Conservation (phyloP, 2,888 invertebrate genomes). For the Thymelicus sylvestris region DNA sequence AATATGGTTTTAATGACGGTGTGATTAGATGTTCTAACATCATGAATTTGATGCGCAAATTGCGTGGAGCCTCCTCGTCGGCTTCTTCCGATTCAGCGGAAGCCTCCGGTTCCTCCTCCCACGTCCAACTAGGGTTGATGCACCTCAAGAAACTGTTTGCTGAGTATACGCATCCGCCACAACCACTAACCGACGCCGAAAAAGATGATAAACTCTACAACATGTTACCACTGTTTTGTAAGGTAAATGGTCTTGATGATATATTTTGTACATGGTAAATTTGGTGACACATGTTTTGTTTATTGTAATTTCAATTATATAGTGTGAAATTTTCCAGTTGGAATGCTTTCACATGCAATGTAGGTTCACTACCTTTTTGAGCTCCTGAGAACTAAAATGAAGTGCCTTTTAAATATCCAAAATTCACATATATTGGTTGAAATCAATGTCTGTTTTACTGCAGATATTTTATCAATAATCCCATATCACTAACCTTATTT, state of each 20-base stretch:
- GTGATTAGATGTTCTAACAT: slow-evolving; percentile 32
- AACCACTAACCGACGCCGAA: slow-evolving; percentile 91
- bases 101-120: slow-evolving; percentile 87
- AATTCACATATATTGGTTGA: too few species aligned
- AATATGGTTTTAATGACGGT: slow-evolving; percentile 41
- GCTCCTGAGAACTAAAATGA: too few species aligned
- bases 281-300: too few species aligned
- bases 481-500: too few species aligned
- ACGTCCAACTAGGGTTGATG: slow-evolving; percentile 96
- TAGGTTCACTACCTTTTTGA: too few species aligned
- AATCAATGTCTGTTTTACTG: too few species aligned
- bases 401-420: too few species aligned
- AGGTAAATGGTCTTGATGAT: slow-evolving; percentile 83
- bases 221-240: slow-evolving; percentile 99
- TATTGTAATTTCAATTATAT: not conserved
- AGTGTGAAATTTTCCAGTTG: not conserved
- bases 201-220: slow-evolving; percentile 97
- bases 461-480: too few species aligned
- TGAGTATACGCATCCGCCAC: slow-evolving; percentile 95
- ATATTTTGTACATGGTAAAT: not conserved
- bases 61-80: slow-evolving; percentile 86
- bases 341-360: not conserved
- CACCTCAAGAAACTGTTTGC: slow-evolving; percentile 98
- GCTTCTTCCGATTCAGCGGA: slow-evolving; percentile 83
- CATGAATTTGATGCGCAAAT: slow-evolving; percentile 97